Evolutionary conservation across 2,888 invertebrate genomes (phyloP), one percentile per base, ranked within the genome.

Genomic region (Thereva unica): DNA sequence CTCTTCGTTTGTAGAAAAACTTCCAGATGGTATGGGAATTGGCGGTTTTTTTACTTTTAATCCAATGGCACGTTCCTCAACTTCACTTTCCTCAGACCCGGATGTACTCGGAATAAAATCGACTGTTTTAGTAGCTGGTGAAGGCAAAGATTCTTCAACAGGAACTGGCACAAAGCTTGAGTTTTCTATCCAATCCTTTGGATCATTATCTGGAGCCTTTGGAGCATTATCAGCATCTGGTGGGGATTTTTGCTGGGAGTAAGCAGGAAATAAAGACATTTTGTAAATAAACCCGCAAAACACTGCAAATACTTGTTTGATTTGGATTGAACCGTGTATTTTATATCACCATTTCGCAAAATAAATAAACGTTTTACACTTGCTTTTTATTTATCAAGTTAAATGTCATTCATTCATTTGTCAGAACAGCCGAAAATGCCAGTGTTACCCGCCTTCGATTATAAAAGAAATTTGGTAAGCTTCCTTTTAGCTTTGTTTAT

Each of bases 1-100:
- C 69, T 85, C 83, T 9, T 84, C 80, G 4, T 71, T 71, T 5
- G 74, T 76, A 7, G 74, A 75, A 57, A 80, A 81, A 45, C 77
- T 76, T 0, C 76, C 12, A 5, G 9, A 10, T 1, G 50, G 12
- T 45, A 47, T 54, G 4, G 6, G 49, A 5, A 37, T 9, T 6
- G 57, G 63, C 6, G 9, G 35, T 1, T 37, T n/a, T 3, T 12
- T 44, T 38, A 66, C 52, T n/a, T 64, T 64, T 42, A 66, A 49
- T 5, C 37, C 63, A 10, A 55, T 63, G 10, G 10, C 23, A 8
- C 10, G n/a, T 41, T 59, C 54, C 12, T 56, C 37, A 6, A 8
- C 8, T 10, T 9, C 40, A 10, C 34, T 40, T 59, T 63, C 47
- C 5, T 35, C 23, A 9, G 44, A 42, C 8, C 40, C 9, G 10